A percentile compares a stretch with the other conserved stretches of the same genome.
Evolutionary conservation across 1,140 invertebrate genomes (phyloP).

Genomic region (Chelonus insularis): DNA sequence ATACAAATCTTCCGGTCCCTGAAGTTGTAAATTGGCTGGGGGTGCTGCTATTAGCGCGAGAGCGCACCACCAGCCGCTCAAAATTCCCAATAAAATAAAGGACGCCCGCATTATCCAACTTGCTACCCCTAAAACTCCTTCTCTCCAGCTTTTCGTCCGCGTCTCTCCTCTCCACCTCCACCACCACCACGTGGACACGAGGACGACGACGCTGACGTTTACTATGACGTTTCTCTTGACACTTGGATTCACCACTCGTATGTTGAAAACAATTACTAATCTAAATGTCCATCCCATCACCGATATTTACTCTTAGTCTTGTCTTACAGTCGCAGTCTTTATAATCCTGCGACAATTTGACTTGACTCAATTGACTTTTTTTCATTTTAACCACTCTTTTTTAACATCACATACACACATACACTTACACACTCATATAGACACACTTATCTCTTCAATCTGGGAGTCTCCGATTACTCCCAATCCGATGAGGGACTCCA

Average conservation of each 20-base stretch:
- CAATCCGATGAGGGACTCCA: background rate
- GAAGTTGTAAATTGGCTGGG: constrained; percentile 41
- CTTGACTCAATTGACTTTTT: no score
- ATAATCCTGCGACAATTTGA: no score
- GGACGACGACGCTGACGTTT: constrained; percentile 12
- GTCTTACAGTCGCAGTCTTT: no score
- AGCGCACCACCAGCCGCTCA: constrained; percentile 55
- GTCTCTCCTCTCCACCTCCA: constrained; percentile 14
- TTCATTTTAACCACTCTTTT: no score
- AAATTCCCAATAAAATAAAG: constrained; percentile 53
- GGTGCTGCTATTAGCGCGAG: constrained; percentile 44
- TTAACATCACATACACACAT: no score
- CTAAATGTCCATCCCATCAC: constrained; percentile 20
- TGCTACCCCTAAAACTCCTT: constrained; percentile 34
- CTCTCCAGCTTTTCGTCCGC: constrained; percentile 43
- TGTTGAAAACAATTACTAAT: background rate
- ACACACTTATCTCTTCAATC: no score
- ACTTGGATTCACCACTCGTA: background rate
- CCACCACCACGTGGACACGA: constrained; percentile 15
- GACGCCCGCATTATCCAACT: constrained; percentile 55
- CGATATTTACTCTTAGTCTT: background rate
- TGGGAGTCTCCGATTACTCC: no score
- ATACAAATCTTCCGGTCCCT: constrained; percentile 6
- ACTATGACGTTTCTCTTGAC: background rate
- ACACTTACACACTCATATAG: no score